Evolutionary conservation across 2,888 invertebrate genomes (phyloP).

Genomic region (Conops quadrifasciatus): DNA sequence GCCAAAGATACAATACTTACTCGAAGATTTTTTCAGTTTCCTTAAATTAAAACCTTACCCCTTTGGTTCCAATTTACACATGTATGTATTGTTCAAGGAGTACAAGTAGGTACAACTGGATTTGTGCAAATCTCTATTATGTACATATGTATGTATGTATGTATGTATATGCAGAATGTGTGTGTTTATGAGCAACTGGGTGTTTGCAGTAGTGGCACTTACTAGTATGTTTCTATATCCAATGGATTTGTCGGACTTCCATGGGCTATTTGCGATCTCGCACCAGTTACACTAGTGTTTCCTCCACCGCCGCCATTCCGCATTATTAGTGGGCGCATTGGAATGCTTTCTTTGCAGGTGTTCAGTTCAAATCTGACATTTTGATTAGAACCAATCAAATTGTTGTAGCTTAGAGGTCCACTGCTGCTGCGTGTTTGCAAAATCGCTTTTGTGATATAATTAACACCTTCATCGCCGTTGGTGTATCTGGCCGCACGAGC

Average conservation of each 20-base stretch:
- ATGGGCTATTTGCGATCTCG: conserved; percentile 32
- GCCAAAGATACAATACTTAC: too few species aligned
- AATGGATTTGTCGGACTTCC: conserved; percentile 19
- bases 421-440: too few species aligned
- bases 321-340: conserved; percentile 67
- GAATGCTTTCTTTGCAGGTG: conserved; percentile 74
- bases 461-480: conserved; percentile 62
- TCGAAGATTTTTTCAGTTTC: too few species aligned
- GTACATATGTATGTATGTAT: too few species aligned
- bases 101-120: too few species aligned
- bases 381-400: conserved; percentile 39
- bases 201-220: conserved; percentile 47
- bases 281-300: conserved; percentile 41
- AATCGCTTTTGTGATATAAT: conserved; percentile 62
- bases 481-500: conserved; percentile 52
- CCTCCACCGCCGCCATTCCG: conserved; percentile 52
- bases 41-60: too few species aligned
- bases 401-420: conserved; percentile 45
- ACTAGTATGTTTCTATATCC: conserved; percentile 55
- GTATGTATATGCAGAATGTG: too few species aligned
- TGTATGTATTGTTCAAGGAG: too few species aligned
- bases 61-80: too few species aligned
- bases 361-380: conserved; percentile 54
- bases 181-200: too few species aligned
- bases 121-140: too few species aligned